Evolutionary conservation across 2,888 invertebrate genomes (phyloP).

Genomic region (Cartodere bifasciata): DNA sequence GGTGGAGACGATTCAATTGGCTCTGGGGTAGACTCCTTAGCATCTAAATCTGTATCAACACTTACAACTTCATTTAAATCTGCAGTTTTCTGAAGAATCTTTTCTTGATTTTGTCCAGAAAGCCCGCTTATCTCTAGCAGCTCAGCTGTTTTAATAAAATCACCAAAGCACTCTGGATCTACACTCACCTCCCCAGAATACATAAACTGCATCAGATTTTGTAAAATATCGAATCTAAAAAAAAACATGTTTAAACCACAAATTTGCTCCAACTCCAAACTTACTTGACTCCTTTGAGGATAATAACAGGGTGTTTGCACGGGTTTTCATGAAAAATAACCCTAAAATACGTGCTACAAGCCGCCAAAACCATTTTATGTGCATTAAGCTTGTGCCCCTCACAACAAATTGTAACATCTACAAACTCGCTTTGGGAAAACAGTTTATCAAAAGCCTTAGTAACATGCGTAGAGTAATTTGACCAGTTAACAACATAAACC

Average conservation of each 20-base stretch:
- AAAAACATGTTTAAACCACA: too few species aligned
- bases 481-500: conserved; percentile 79
- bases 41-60: too few species aligned
- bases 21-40: too few species aligned
- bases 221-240: conserved; percentile 49
- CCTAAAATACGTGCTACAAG: conserved; percentile 68
- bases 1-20: too few species aligned
- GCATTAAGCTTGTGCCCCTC: conserved; percentile 75
- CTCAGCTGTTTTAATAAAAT: conserved; percentile 51
- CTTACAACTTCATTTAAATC: too few species aligned
- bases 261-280: too few species aligned
- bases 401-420: conserved; percentile 76
- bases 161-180: conserved; percentile 47
- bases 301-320: conserved; percentile 55
- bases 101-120: conserved; percentile 31
- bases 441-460: conserved; percentile 69
- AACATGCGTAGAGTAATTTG: conserved; percentile 70
- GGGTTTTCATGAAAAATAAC: conserved; percentile 45
- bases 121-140: conserved; percentile 51
- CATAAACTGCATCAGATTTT: conserved; percentile 52
- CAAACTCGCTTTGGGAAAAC: conserved; percentile 53
- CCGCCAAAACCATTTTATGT: conserved; percentile 73
- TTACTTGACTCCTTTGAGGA: conserved; percentile 52
- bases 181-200: conserved; percentile 59
- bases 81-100: too few species aligned